Base-by-base conservation (phyloP, 2,888 invertebrate species). In the Blastobasis adustella region DNA sequence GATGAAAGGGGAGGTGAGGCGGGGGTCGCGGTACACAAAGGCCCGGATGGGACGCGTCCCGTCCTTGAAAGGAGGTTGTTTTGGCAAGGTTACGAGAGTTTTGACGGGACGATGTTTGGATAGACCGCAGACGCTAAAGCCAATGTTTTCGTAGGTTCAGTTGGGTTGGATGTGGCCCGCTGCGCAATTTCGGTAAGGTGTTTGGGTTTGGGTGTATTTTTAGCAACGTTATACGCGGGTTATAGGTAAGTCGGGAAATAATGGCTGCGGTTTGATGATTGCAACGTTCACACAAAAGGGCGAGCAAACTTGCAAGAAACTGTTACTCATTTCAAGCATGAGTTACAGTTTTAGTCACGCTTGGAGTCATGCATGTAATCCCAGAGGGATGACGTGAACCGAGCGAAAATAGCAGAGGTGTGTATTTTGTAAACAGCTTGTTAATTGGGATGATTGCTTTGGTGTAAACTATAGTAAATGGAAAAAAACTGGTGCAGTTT, bases 291-390 rank as follows among this genome's bases (percentile, higher is more conserved):
- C 1, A 23, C 23, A 23, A 23, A 23, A 23, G 23, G 23, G 23
- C 23, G 23, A 23, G 23, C 23, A 2, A 23, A 23, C 23, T 23
- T 23, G 23, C 23, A 23, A 50, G 63, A 69, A 71, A 49, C 61
- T 61, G 66, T 81, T 80, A 81, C 72, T 82, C 80, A 82, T 61
- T 49, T 59, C 63, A 59, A 59, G 67, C 58, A 69, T 70, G 66
- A 70, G 67, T 68, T 77, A 73, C 69, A 66, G 67, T 73, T 81
- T 79, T 82, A 84, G 79, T 83, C 83, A 84, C 79, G 71, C 73
- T 68, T 63, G 64, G 66, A 82, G 75, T 81, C 80, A 82, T 78
- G 69, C 76, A 71, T 74, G 73, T 74, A 73, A 76, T 72, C 66
- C 71, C 67, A 62, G 73, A 62, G 65, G 67, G 72, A 79, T 83